Evolutionary conservation across 37 sponge, comb jelly and placozoan genomes (phyloP).

Genomic region (Tethya wilhelma): DNA sequence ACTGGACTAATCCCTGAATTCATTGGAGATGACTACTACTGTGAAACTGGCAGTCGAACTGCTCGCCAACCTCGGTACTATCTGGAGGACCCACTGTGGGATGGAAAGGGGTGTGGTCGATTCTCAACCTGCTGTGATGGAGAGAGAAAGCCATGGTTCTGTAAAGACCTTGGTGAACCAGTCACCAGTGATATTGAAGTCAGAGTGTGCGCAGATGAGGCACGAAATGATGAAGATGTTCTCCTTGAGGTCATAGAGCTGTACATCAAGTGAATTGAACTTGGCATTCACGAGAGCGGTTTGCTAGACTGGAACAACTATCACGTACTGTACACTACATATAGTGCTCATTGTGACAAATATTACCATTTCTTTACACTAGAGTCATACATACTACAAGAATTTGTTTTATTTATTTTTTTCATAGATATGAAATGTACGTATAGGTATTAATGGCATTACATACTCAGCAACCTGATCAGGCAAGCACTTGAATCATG

Average conservation of each 20-base stretch:
- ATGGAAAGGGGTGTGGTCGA: conserved; percentile 42
- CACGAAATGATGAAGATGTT: conserved; percentile 19
- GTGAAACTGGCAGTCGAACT: conserved; percentile 35
- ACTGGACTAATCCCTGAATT: conserved; percentile 25
- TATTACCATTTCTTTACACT: too few species aligned
- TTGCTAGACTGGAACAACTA: too few species aligned
- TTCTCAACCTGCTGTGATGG: conserved; percentile 46
- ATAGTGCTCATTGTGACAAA: too few species aligned
- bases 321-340: too few species aligned
- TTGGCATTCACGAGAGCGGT: too few species aligned
- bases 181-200: conserved; percentile 35
- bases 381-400: too few species aligned
- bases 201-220: conserved; percentile 26
- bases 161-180: conserved; percentile 4
- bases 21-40: conserved; percentile 46
- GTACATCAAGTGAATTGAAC: too few species aligned
- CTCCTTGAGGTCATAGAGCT: conserved; percentile 40
- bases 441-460: too few species aligned
- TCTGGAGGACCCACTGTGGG: conserved; percentile 50
- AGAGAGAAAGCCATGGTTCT: conserved; percentile 34
- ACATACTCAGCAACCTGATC: too few species aligned
- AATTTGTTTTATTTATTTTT: too few species aligned
- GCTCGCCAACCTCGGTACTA: not conserved
- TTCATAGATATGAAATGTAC: too few species aligned
- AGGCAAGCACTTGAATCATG: too few species aligned